Evolutionary conservation across 2,888 invertebrate genomes (phyloP), one percentile per base, ranked within the genome.

Genomic region (Mycalesis mineus): DNA sequence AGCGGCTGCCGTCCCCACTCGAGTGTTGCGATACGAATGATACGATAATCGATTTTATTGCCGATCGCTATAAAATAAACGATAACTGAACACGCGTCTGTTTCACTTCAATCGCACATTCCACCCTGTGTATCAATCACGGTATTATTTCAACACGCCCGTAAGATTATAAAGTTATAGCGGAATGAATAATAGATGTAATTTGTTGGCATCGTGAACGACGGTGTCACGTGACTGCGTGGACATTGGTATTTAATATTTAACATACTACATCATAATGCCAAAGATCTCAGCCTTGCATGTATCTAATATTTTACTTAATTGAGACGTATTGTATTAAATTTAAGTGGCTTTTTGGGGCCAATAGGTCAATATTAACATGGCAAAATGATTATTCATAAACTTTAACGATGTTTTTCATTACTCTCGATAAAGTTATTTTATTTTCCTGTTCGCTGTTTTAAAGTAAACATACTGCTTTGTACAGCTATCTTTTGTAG

Each of bases 31-130:
- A 64, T 65, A 61, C 66, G 62, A 77, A 73, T 75, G 63, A 66
- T 64, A 60, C 65, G 62, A 79, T 83, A 83, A 84, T 84, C 83
- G 82, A 85, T 84, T 84, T 84, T 77, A 84, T 81, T 78, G 75
- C 74, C 71, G 73, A 77, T 78, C 73, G 78, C 75, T 75, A 82
- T 82, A 80, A 80, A 82, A 82, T 75, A 73, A 71, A 65, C 71
- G 73, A 75, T 72, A 74, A 73, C 69, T 62, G 67, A 69, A 61
- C 57, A 52, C 55, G 59, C 72, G 73, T 77, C 80, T 80, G 75
- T 80, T 78, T 78, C 74, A 77, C 64, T 75, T 73, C 69, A 71
- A 73, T 74, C 72, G 73, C 74, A 73, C 73, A 75, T 75, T 71
- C 73, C 72, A 70, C 70, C 72, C 71, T 64, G 69, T 74, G 72